Conservation (phyloP, 1,140 invertebrate genomes). For the Drosophila kikkawai region DNA sequence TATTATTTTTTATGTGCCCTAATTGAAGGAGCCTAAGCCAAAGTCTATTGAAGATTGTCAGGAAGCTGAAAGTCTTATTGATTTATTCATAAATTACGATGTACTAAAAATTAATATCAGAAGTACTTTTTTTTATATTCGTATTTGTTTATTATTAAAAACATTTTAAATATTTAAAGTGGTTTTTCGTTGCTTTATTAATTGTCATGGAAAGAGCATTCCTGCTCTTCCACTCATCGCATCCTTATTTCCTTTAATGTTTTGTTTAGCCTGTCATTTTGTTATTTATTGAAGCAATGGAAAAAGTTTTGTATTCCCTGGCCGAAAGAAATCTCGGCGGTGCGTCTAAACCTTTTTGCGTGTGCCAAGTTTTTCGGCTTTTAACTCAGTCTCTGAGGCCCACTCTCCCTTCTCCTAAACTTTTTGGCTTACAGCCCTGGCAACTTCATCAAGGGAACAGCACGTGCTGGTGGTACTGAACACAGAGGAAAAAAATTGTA, state of each 20-base stretch:
- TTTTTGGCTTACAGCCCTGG: constrained; percentile 27
- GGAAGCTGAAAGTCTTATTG: not conserved
- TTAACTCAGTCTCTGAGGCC: constrained; percentile 50
- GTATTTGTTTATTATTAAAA: too few relatives aligned
- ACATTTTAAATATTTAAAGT: too few relatives aligned
- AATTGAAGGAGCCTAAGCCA: not conserved
- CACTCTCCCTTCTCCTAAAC: constrained; percentile 1
- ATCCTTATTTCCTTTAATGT: constrained; percentile 3
- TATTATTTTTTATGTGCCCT: constrained; percentile 21
- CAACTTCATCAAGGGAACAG: constrained; percentile 67
- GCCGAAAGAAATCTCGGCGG: constrained; percentile 62
- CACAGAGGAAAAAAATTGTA: not conserved
- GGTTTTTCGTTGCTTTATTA: not conserved
- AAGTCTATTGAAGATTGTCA: not conserved
- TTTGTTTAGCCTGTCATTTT: constrained; percentile 59
- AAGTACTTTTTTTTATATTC: too few relatives aligned
- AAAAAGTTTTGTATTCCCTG: constrained; percentile 53
- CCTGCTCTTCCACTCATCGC: not conserved
- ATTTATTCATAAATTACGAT: not conserved
- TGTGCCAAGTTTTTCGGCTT: constrained; percentile 72
- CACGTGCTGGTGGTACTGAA: constrained; percentile 44
- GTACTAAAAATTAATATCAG: too few relatives aligned
- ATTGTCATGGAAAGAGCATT: constrained; percentile 14
- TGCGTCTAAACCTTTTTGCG: constrained; percentile 69
- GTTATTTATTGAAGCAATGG: constrained; percentile 68